These are phyloP conservation scores for Onychorhynchus coronatus DNA, from an alignment of 2,113 vertebrate species.

Conservation along the genomic window DNA sequence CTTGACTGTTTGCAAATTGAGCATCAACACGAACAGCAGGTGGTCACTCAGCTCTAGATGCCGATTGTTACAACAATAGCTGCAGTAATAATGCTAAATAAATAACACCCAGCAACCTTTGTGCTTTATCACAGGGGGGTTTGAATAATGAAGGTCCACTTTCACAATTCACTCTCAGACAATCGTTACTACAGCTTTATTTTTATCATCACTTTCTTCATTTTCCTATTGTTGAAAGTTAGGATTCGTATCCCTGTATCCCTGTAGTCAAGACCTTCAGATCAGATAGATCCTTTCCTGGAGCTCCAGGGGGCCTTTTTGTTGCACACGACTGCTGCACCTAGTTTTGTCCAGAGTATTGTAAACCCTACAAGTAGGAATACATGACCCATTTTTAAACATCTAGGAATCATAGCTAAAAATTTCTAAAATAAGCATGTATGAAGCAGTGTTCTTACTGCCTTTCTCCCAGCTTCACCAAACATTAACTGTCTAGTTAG, in stretches of 20 bases:
- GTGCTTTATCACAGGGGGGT: background rate
- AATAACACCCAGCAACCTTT: background rate
- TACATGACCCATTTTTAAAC: background rate
- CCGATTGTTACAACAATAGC: background rate
- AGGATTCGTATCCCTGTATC: background rate
- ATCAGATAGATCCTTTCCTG: background rate
- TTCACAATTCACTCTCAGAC: background rate
- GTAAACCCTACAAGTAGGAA: background rate
- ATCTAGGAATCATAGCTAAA: background rate
- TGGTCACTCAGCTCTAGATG: constrained; percentile 38
- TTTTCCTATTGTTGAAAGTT: background rate
- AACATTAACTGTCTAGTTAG: background rate
- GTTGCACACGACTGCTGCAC: background rate
- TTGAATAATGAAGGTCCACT: background rate
- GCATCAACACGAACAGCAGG: constrained; percentile 47
- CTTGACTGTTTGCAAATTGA: constrained; percentile 57
- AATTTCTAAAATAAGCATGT: background rate
- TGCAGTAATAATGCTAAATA: constrained; percentile 5
- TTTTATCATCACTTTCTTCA: background rate
- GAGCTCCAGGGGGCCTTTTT: constrained; percentile 20
- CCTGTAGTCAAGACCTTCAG: background rate
- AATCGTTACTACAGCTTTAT: background rate
- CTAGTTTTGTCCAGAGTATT: background rate
- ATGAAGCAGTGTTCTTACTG: background rate
- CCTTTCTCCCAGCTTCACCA: background rate